These are phyloP conservation scores for Euschistus heros DNA, from an alignment of 1,140 invertebrate genomes.

Conservation along the genomic window DNA sequence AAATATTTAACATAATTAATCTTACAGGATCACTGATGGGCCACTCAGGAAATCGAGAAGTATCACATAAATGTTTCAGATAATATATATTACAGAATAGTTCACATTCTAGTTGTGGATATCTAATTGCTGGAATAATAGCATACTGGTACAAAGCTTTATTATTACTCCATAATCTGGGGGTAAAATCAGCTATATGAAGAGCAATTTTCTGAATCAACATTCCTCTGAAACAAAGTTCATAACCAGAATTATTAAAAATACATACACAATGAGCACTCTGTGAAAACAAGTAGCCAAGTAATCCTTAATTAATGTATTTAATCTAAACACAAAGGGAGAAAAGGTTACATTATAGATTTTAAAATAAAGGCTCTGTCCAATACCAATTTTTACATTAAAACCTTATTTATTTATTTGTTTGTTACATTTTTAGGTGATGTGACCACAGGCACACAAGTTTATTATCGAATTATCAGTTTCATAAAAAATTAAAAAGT, in stretches of 20 bases:
- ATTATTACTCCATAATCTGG: constrained; percentile 83
- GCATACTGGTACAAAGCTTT: constrained; percentile 94
- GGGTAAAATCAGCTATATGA: constrained; percentile 94
- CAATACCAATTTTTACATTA: no score
- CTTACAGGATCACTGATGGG: constrained; percentile 88
- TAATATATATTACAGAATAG: constrained; percentile 99
- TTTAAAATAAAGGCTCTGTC: no score
- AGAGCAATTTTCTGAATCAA: constrained; percentile 93
- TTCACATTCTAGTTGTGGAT: constrained; percentile 91
- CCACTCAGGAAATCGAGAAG: constrained; percentile 86
- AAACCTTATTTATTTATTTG: no score
- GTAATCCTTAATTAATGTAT: constrained; percentile 10
- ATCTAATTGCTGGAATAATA: constrained; percentile 87
- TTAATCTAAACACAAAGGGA: no score
- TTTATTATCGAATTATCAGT: no score
- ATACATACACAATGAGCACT: no score
- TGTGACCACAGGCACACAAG: no score
- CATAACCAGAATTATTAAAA: neutral
- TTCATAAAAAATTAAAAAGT: no score
- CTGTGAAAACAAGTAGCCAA: constrained; percentile 17
- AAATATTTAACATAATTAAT: constrained; percentile 12
- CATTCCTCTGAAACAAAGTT: constrained; percentile 52
- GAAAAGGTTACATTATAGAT: no score
- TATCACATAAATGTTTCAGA: constrained; percentile 90
- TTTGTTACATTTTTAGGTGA: no score